Evolutionary conservation across 1,140 invertebrate species (phyloP).

Genomic region (silkworm (Bombyx mori)): ASM3026992v2 NC_085107.1:17962501-17963000

Average conservation of each 20-base stretch:
- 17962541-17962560: constrained; percentile 99
- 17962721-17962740: neutral
- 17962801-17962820: neutral
- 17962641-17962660: constrained; percentile 98
- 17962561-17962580: constrained; percentile 95
- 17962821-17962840: neutral
- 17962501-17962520: constrained; percentile 98
- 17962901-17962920: no score
- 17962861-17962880: no score
- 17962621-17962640: constrained; percentile 95
- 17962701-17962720: constrained; percentile 1
- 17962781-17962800: neutral
- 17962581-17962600: constrained; percentile 98
- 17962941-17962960: no score
- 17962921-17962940: no score
- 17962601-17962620: constrained; percentile 91
- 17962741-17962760: neutral
- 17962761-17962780: neutral
- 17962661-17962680: constrained; percentile 93
- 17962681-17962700: constrained; percentile 88
- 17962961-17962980: neutral
- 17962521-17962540: constrained; percentile 99
- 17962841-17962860: no score
- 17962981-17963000: constrained; percentile 60
- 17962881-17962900: no score